These are phyloP conservation scores for Bombycilla garrulus DNA, from an alignment of 2,113 vertebrate species.

Conservation along the genomic window DNA sequence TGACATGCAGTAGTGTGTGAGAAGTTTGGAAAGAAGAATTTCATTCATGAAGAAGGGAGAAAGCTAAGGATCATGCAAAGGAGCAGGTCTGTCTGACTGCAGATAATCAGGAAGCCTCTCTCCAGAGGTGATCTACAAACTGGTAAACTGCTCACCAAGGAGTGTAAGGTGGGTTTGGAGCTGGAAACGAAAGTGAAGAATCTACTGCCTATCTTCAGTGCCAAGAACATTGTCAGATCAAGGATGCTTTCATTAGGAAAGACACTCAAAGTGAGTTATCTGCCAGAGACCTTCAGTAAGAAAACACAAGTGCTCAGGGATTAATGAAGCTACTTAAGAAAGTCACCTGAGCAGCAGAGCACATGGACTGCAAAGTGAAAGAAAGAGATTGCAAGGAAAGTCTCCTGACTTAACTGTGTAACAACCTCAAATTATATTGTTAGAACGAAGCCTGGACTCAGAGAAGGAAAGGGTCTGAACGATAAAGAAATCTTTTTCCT, in stretches of 20 bases:
- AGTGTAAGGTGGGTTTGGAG: background rate
- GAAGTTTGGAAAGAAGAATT: background rate
- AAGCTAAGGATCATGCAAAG: background rate
- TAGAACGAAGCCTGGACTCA: background rate
- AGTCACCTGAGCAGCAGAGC: background rate
- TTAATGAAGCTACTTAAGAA: constrained; percentile 31
- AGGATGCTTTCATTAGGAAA: constrained; percentile 5
- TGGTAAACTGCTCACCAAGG: background rate
- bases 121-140: background rate
- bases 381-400: background rate
- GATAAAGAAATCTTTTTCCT: background rate
- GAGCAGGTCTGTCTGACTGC: background rate
- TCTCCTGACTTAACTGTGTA: background rate
- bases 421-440: background rate
- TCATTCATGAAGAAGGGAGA: background rate
- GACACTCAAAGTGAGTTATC: background rate
- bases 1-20: background rate
- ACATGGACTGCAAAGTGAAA: background rate
- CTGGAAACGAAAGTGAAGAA: background rate
- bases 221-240: background rate
- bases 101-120: background rate
- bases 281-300: background rate
- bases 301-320: background rate
- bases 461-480: background rate
- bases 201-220: background rate